These are phyloP conservation scores for Gorilla gorilla DNA, from an alignment of 2,113 vertebrate species.

Conservation along the genomic window DNA sequence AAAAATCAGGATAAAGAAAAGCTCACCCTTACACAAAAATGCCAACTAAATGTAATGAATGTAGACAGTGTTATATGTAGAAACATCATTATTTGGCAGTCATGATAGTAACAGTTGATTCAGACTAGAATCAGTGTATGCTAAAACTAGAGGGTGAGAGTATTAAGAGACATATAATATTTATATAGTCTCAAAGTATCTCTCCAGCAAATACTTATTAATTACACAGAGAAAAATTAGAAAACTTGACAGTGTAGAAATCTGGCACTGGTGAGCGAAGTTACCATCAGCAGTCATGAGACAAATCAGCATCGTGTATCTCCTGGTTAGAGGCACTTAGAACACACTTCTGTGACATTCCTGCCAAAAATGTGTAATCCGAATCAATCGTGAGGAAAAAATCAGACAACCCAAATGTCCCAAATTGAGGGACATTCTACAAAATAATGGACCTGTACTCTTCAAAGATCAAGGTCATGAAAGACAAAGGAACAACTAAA, in stretches of 20 bases:
- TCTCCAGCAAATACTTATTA: neutral
- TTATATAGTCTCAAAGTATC: neutral
- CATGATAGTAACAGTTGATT: neutral
- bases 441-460: neutral
- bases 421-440: neutral
- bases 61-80: neutral
- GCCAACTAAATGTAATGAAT: neutral
- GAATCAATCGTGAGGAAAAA: neutral
- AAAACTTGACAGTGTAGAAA: neutral
- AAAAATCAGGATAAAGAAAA: neutral
- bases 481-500: neutral
- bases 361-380: neutral
- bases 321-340: neutral
- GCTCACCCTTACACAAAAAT: neutral
- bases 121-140: neutral
- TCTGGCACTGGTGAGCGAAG: neutral
- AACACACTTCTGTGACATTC: neutral
- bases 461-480: neutral
- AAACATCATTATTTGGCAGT: neutral
- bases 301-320: neutral
- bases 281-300: neutral
- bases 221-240: neutral
- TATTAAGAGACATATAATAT: neutral
- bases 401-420: neutral
- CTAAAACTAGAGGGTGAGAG: neutral